Conservation (phyloP, 2,797 vertebrate species). For the Onychomys torridus region DNA sequence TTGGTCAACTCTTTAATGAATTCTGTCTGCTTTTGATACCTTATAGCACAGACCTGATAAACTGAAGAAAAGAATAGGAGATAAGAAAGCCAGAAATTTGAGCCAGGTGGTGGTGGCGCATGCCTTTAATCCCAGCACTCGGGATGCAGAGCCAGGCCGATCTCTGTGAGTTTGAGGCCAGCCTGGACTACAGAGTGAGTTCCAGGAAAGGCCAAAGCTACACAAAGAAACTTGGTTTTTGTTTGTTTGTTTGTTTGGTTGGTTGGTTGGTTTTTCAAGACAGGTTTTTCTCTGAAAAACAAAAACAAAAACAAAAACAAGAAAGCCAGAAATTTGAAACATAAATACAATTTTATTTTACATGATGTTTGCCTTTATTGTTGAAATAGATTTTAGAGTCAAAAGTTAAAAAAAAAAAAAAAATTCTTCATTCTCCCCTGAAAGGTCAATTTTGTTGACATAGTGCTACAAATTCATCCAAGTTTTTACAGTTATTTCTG, state of each 20-base stretch:
- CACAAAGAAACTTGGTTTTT: too few relatives aligned
- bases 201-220: too few relatives aligned
- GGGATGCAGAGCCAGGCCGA: too few relatives aligned
- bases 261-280: too few relatives aligned
- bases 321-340: background rate
- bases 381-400: background rate
- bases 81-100: background rate
- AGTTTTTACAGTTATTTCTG: background rate
- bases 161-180: too few relatives aligned
- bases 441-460: background rate
- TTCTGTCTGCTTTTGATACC: background rate
- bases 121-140: too few relatives aligned
- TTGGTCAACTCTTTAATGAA: background rate
- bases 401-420: background rate
- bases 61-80: background rate
- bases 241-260: too few relatives aligned
- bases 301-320: too few relatives aligned
- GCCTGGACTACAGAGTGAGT: too few relatives aligned
- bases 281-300: too few relatives aligned
- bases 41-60: background rate
- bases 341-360: conserved; percentile 5
- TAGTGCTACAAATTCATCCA: background rate
- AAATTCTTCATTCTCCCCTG: conserved; percentile 7
- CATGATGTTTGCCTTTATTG: background rate
- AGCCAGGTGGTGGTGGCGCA: too few relatives aligned